A percentile compares a stretch with the other conserved stretches of the same genome.
phyloP scores from a whole-genome alignment of 2,888 invertebrate species.

The Cremastobaeus sp. region DNA sequence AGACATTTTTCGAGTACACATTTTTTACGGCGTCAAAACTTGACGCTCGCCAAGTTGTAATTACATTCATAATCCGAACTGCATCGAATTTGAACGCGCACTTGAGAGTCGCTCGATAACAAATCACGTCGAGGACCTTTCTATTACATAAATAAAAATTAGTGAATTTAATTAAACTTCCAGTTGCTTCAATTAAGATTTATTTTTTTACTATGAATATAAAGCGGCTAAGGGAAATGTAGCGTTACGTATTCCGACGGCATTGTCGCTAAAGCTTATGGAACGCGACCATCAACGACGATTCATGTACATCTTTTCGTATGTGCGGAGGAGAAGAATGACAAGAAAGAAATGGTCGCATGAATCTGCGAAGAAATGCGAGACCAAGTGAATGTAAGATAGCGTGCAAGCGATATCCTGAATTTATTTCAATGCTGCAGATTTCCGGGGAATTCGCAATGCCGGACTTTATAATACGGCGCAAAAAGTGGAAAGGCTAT shows the following conservation, averaged over 20 bases:
- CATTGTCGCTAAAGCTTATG: slow-evolving; percentile 69
- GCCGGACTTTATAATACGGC: slow-evolving; percentile 55
- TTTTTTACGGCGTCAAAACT: no score
- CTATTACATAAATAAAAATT: slow-evolving; percentile 15
- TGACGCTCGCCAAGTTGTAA: no score
- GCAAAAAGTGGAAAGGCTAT: slow-evolving; percentile 17
- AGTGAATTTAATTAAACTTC: slow-evolving; percentile 16
- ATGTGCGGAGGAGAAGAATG: slow-evolving; percentile 60
- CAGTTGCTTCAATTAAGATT: slow-evolving; percentile 36
- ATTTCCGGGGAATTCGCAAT: slow-evolving; percentile 55
- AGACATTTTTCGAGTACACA: no score
- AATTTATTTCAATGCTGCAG: slow-evolving; percentile 59
- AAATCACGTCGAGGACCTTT: no score
- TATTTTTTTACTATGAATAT: slow-evolving; percentile 35
- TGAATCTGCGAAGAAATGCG: slow-evolving; percentile 57
- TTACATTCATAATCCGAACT: no score
- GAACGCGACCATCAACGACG: slow-evolving; percentile 70
- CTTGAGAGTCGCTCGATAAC: no score
- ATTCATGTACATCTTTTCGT: slow-evolving; percentile 68
- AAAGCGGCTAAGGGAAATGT: slow-evolving; percentile 67
- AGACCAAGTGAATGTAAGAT: slow-evolving; percentile 59
- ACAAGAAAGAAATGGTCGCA: slow-evolving; percentile 59
- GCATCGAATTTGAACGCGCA: no score
- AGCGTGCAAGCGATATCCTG: slow-evolving; percentile 60
- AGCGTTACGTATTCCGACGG: slow-evolving; percentile 72